Base-by-base conservation (phyloP, 2,888 invertebrate species). In the Cactoblastis cactorum region DNA sequence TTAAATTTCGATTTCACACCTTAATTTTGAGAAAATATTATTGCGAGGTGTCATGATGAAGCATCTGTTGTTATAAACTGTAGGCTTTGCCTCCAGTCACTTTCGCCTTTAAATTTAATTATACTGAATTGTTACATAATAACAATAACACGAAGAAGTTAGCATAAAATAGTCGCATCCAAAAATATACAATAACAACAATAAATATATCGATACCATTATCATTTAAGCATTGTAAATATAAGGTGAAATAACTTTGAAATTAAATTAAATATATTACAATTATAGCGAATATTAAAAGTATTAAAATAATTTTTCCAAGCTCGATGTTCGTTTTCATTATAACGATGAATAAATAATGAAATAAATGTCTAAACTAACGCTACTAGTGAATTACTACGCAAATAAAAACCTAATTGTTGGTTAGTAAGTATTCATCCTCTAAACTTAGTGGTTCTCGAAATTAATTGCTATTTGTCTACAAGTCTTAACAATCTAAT, bases 171-270 rank as follows among this genome's bases (percentile, higher is more conserved):
- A 81, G 75, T 80, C 74, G 79, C 74, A 82, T 88, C 84, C 85
- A 89, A 88, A 88, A 88, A 89, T 87, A 81, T 73, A 79, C 74
- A 84, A 86, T 75, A 83, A 83, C 73, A 87, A 87, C 80, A 80
- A 84, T 83, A 77, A 81, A 80, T 80, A 83, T 80, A 83, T 80
- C 66, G 80, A 79, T 81, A 85, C 86, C 80, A 77, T 84, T 82
- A 85, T 81, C 69, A 82, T 82, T 73, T 81, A 86, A 84, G 88
- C 86, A 77, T 74, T 86, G 83, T 87, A 86, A 83, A 87, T 84
- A 87, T 82, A 81, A 86, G 83, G 69, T 77, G 71, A 84, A 80
- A 76, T 76, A 77, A 85, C 77, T 74, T 83, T 77, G 43, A 70
- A 82, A 83, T 71, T 67, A 64, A 79, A 77, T 65, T 62, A 71